A percentile compares a stretch with the other conserved stretches of the same genome.
Conservation (phyloP, 2,888 invertebrate species). For the Odiellus spinosus region DNA sequence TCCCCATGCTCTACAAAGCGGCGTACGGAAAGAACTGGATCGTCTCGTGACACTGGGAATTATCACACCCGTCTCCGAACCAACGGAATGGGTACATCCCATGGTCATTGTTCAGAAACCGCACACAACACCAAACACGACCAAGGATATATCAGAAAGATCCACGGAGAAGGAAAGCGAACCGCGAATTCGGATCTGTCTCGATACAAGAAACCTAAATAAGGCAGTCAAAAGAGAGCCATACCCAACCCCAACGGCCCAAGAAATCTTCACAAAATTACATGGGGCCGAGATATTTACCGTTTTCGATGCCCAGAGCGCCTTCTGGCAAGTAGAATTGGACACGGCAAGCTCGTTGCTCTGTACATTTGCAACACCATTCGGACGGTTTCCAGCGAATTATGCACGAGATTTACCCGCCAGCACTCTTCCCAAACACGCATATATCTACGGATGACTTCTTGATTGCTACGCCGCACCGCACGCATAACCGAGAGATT, state of each 20-base stretch:
- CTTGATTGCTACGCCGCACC: too few relatives aligned
- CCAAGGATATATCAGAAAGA: too few relatives aligned
- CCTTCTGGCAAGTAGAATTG: slow-evolving; percentile 4
- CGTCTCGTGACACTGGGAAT: slow-evolving; percentile 4
- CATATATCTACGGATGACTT: too few relatives aligned
- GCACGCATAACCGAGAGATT: too few relatives aligned
- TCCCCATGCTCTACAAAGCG: slow-evolving; percentile 1
- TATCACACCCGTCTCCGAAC: neutral
- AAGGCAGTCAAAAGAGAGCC: slow-evolving; percentile 4
- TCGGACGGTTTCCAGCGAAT: slow-evolving; percentile 6
- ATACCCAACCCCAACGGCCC: slow-evolving; percentile 5
- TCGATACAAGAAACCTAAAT: slow-evolving; percentile 8
- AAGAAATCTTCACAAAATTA: slow-evolving; percentile 2
- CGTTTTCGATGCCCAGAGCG: slow-evolving; percentile 6
- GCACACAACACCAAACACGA: too few relatives aligned
- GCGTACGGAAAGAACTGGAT: slow-evolving; percentile 6
- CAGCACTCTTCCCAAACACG: too few relatives aligned
- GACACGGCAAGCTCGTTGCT: slow-evolving; percentile 1
- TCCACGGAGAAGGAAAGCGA: too few relatives aligned
- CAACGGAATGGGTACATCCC: neutral
- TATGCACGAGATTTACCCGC: slow-evolving; percentile 3
- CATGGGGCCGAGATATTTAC: slow-evolving; percentile 4
- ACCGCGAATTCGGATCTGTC: slow-evolving; percentile 4
- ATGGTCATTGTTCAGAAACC: slow-evolving; percentile 4
- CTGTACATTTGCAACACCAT: slow-evolving; percentile 5